Evolutionary conservation across 64 coral and sea anemone genomes (phyloP).

Genomic region (Porites lutea): DNA sequence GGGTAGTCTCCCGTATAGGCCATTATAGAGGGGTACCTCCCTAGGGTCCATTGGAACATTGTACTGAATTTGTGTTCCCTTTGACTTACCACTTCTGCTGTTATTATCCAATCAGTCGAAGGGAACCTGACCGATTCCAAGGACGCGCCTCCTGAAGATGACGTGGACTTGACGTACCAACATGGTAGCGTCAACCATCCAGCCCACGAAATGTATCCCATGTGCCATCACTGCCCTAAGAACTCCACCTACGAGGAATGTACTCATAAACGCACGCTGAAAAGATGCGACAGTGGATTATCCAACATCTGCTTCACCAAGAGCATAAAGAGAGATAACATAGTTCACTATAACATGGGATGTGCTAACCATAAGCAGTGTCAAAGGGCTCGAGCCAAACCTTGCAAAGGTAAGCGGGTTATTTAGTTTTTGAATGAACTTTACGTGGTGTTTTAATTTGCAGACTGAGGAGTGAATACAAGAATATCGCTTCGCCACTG

Average conservation of each 20-base stretch:
- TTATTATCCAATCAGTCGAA: not conserved
- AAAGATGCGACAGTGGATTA: slow-evolving; percentile 80
- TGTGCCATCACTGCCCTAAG: slow-evolving; percentile 86
- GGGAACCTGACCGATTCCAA: not conserved
- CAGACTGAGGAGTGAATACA: not conserved
- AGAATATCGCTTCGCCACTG: too few relatives aligned
- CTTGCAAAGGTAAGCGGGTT: slow-evolving; percentile 76
- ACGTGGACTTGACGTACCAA: slow-evolving; percentile 76
- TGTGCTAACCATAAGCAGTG: slow-evolving; percentile 89
- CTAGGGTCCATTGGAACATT: too few relatives aligned
- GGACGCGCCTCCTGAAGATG: slow-evolving; percentile 54
- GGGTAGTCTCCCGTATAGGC: too few relatives aligned
- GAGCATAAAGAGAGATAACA: slow-evolving; percentile 75
- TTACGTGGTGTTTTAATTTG: too few relatives aligned
- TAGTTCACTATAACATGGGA: slow-evolving; percentile 95
- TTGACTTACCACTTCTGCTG: not conserved
- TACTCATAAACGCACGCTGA: slow-evolving; percentile 61
- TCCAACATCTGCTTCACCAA: slow-evolving; percentile 97
- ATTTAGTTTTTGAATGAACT: not conserved
- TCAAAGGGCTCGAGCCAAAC: slow-evolving; percentile 77
- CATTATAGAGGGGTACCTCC: too few relatives aligned
- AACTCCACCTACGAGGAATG: slow-evolving; percentile 94
- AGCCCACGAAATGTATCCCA: slow-evolving; percentile 89
- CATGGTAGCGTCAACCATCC: slow-evolving; percentile 92
- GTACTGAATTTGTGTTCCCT: not conserved